phyloP scores from a whole-genome alignment of 2,797 vertebrate genomes.

The Paedocypris micromegethes region DNA sequence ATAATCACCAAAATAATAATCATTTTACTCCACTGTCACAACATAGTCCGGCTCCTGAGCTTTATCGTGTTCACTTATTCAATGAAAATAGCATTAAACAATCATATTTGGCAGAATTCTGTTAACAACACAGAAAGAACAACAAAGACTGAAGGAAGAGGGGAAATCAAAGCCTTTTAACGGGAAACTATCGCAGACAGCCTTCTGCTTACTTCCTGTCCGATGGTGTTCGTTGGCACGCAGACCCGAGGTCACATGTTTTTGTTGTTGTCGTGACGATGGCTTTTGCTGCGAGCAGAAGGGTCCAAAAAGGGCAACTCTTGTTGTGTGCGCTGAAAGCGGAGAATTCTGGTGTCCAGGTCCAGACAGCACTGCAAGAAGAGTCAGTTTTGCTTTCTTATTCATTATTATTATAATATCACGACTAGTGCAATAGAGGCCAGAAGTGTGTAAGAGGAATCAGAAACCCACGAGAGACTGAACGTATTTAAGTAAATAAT shows the following conservation, averaged over 20 bases:
- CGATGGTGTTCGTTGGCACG: conserved; percentile 7
- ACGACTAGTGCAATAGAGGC: neutral
- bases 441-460: neutral
- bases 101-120: conserved; percentile 36
- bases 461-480: too few relatives aligned
- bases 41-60: conserved; percentile 30
- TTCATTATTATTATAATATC: too few relatives aligned
- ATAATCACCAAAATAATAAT: conserved; percentile 9
- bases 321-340: conserved; percentile 68
- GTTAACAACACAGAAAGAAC: conserved; percentile 55
- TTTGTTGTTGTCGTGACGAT: conserved; percentile 66
- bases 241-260: conserved; percentile 65
- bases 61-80: conserved; percentile 48
- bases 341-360: conserved; percentile 75
- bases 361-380: conserved; percentile 82
- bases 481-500: too few relatives aligned
- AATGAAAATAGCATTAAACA: conserved; percentile 30
- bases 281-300: conserved; percentile 57
- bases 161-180: conserved; percentile 36
- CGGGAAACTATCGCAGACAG: conserved; percentile 42
- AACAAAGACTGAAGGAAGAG: conserved; percentile 38
- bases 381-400: too few relatives aligned
- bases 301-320: conserved; percentile 81
- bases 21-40: neutral
- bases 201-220: conserved; percentile 24